These are phyloP conservation scores for Trichogramma dendrolimi DNA, from an alignment of 2,888 invertebrate species.

Conservation along the genomic window DNA sequence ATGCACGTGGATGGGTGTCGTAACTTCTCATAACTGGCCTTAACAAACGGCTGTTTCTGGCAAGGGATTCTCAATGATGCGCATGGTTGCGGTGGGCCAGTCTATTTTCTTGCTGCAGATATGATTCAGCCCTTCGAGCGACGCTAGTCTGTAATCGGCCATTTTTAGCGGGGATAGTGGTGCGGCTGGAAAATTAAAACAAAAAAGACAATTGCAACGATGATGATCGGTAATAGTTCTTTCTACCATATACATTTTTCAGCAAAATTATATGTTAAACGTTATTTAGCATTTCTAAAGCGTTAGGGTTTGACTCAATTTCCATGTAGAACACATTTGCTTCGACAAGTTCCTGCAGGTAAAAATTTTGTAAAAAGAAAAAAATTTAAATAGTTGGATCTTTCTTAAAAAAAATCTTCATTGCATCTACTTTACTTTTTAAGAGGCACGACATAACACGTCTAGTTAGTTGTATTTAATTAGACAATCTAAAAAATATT, in stretches of 20 bases:
- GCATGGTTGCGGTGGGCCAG: conserved; percentile 63
- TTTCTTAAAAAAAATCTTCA: conserved; percentile 1
- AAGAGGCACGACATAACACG: too few relatives aligned
- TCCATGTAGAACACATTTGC: too few relatives aligned
- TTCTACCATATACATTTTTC: too few relatives aligned
- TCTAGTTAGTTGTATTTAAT: too few relatives aligned
- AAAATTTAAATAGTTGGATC: background rate
- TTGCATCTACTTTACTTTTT: background rate
- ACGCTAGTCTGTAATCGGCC: conserved; percentile 62
- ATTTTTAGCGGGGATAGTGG: conserved; percentile 69
- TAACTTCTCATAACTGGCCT: conserved; percentile 31
- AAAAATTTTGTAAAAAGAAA: too few relatives aligned
- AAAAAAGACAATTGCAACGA: background rate
- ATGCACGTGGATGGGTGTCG: background rate
- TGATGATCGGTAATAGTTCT: too few relatives aligned
- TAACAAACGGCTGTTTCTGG: conserved; percentile 72
- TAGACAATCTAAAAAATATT: too few relatives aligned
- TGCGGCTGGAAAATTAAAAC: conserved; percentile 59
- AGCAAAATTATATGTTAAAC: too few relatives aligned
- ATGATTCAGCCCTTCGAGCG: conserved; percentile 57
- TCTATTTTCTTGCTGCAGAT: conserved; percentile 53
- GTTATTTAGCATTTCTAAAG: too few relatives aligned
- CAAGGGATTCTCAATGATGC: conserved; percentile 76
- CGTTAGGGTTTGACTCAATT: too few relatives aligned
- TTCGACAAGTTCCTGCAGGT: too few relatives aligned